Evolutionary conservation across 2,797 vertebrate genomes (phyloP).

Genomic region (Ispidina picta): DNA sequence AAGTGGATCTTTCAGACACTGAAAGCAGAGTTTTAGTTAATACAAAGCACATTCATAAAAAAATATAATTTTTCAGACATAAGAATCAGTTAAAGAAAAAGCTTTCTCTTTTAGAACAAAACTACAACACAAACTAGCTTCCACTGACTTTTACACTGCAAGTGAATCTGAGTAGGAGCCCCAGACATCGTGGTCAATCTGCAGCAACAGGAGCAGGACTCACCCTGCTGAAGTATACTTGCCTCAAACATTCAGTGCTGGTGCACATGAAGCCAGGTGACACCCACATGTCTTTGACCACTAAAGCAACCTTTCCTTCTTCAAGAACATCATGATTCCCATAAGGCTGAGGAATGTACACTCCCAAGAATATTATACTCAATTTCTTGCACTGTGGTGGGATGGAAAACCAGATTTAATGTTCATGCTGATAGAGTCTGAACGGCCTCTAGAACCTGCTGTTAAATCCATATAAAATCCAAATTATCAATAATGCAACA

Average conservation of each 20-base stretch:
- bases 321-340: neutral
- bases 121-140: neutral
- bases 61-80: constrained; percentile 33
- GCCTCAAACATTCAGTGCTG: neutral
- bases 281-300: neutral
- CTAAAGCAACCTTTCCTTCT: neutral
- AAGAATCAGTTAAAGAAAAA: constrained; percentile 14
- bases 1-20: constrained; percentile 10
- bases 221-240: neutral
- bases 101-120: neutral
- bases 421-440: neutral
- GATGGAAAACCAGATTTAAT: constrained; percentile 7
- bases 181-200: neutral
- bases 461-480: neutral
- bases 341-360: neutral
- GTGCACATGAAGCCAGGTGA: neutral
- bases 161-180: neutral
- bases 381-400: neutral
- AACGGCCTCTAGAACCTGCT: constrained; percentile 8
- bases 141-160: neutral
- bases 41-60: constrained; percentile 22
- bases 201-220: neutral
- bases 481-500: constrained; percentile 3
- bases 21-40: constrained; percentile 2
- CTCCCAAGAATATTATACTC: neutral